Evolutionary conservation across 2,888 invertebrate species (phyloP).

Genomic region (Acanthopleura granulata): DNA sequence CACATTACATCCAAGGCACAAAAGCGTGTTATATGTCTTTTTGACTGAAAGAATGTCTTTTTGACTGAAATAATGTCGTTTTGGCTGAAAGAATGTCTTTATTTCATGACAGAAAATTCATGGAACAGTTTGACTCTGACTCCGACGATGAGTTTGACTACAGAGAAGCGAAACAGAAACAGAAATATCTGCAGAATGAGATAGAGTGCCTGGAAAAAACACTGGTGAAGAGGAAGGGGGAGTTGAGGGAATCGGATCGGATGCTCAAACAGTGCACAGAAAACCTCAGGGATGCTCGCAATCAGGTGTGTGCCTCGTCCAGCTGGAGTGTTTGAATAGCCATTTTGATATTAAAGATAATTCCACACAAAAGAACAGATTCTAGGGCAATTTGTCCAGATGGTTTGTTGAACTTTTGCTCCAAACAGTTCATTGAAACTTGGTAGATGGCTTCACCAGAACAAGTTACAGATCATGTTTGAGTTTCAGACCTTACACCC

Average conservation of each 20-base stretch:
- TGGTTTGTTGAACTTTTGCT: no score
- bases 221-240: constrained; percentile 58
- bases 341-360: no score
- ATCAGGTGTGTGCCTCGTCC: constrained; percentile 57
- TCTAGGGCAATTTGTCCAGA: no score
- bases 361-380: no score
- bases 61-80: no score
- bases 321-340: no score
- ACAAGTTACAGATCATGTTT: no score
- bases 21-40: no score
- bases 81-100: not conserved
- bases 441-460: no score
- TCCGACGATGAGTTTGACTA: constrained; percentile 56
- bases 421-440: no score
- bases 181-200: constrained; percentile 56
- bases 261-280: constrained; percentile 56
- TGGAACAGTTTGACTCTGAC: constrained; percentile 20
- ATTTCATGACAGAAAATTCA: constrained; percentile 5
- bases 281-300: constrained; percentile 56
- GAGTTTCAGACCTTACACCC: no score
- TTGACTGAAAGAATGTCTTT: not conserved
- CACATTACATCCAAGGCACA: no score
- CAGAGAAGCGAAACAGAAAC: constrained; percentile 42
- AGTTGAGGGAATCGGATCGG: constrained; percentile 61
- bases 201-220: constrained; percentile 62